phyloP scores from a whole-genome alignment of 2,797 vertebrate species.

The Thripadectes ignobilis region DNA sequence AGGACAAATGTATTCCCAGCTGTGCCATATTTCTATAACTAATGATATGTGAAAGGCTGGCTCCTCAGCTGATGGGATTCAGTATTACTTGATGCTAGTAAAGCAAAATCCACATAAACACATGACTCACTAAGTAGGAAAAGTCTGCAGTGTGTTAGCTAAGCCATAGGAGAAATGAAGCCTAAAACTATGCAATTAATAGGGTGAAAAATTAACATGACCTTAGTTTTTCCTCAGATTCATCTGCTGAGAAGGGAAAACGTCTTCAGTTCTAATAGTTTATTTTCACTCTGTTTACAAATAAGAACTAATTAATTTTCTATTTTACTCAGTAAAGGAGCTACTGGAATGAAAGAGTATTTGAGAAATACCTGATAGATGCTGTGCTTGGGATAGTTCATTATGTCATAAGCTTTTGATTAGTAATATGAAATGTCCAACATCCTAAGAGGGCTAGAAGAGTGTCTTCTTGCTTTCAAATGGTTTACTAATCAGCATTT shows the following conservation, averaged over 20 bases:
- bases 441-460: not conserved
- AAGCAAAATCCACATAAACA: not conserved
- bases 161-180: not conserved
- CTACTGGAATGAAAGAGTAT: not conserved
- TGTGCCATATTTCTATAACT: not conserved
- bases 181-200: not conserved
- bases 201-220: not conserved
- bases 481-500: not conserved
- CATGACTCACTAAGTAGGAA: not conserved
- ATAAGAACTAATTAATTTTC: not conserved
- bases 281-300: not conserved
- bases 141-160: not conserved
- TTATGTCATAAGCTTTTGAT: not conserved
- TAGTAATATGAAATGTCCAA: not conserved
- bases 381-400: not conserved
- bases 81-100: not conserved
- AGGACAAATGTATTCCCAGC: not conserved
- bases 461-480: not conserved
- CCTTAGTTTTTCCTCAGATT: not conserved
- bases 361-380: not conserved
- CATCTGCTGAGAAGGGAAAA: not conserved
- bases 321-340: not conserved
- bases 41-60: not conserved
- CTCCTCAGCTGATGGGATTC: not conserved
- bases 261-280: not conserved